These are phyloP conservation scores for Lepidurus arcticus DNA, from an alignment of 1,140 invertebrate species.

Conservation along the genomic window DNA sequence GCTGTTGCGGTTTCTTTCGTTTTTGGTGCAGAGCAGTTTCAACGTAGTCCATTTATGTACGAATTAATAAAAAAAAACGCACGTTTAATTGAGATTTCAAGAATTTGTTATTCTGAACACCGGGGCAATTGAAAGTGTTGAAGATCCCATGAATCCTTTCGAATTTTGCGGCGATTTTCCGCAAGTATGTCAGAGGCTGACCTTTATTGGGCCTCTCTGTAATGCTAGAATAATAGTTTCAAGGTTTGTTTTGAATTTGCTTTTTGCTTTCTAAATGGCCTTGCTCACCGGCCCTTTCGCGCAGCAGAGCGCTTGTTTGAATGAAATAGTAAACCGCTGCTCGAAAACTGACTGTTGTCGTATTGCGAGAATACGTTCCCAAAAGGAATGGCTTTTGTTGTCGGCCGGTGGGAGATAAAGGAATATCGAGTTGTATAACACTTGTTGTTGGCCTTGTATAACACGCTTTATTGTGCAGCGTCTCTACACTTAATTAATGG, in stretches of 20 bases:
- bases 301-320: not conserved
- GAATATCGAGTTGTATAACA: constrained; percentile 31
- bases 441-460: constrained; percentile 32
- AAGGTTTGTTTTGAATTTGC: not conserved
- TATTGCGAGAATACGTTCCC: not conserved
- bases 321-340: constrained; percentile 26
- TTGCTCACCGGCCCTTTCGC: constrained; percentile 31
- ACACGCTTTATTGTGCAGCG: constrained; percentile 27
- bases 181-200: not conserved
- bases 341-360: constrained; percentile 21
- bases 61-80: no score
- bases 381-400: constrained; percentile 20
- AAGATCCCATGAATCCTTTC: not conserved
- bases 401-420: constrained; percentile 25
- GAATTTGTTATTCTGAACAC: no score
- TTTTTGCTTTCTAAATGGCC: not conserved
- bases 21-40: no score
- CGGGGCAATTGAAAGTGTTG: no score
- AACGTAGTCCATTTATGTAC: no score
- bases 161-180: not conserved
- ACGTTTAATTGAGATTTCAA: no score
- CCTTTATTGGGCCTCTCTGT: not conserved
- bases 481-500: constrained; percentile 25
- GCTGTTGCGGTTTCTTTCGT: no score
- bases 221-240: not conserved